Conservation (phyloP, 2,113 vertebrate genomes). For the Chlamydotis undulata region DNA sequence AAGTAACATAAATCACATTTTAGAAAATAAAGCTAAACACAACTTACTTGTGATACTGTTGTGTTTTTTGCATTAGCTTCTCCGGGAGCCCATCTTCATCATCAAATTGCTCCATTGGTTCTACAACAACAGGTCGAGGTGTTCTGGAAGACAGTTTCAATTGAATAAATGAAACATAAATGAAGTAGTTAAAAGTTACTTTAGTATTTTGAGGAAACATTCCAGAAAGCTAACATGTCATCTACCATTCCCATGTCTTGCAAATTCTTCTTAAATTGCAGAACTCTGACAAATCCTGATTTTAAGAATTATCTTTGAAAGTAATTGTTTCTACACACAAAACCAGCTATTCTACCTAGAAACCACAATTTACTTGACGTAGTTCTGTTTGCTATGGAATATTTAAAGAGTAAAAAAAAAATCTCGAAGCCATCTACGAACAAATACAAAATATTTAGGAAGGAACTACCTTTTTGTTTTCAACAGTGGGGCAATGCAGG, state of each 20-base stretch:
- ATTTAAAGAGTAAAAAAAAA: neutral
- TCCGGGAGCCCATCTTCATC: slow-evolving; percentile 95
- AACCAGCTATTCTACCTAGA: neutral
- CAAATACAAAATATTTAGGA: neutral
- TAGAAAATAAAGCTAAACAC: neutral
- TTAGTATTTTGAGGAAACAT: neutral
- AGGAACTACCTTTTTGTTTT: neutral
- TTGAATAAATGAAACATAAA: neutral
- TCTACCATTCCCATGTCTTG: neutral
- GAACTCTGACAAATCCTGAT: neutral
- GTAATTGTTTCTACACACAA: neutral
- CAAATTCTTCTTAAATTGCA: neutral
- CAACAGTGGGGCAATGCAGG: neutral
- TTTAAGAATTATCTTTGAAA: neutral
- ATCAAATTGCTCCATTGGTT: slow-evolving; percentile 94
- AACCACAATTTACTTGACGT: neutral
- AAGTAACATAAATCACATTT: neutral
- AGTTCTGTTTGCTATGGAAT: neutral
- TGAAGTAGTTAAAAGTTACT: neutral
- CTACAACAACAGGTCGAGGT: slow-evolving; percentile 93
- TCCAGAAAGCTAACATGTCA: neutral
- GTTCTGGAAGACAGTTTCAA: slow-evolving; percentile 78
- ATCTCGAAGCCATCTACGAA: neutral
- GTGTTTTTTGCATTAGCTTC: slow-evolving; percentile 91
- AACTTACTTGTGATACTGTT: slow-evolving; percentile 93